Conservation (phyloP, 2,797 vertebrate species). For the Brachyrhaphis roseni region DNA sequence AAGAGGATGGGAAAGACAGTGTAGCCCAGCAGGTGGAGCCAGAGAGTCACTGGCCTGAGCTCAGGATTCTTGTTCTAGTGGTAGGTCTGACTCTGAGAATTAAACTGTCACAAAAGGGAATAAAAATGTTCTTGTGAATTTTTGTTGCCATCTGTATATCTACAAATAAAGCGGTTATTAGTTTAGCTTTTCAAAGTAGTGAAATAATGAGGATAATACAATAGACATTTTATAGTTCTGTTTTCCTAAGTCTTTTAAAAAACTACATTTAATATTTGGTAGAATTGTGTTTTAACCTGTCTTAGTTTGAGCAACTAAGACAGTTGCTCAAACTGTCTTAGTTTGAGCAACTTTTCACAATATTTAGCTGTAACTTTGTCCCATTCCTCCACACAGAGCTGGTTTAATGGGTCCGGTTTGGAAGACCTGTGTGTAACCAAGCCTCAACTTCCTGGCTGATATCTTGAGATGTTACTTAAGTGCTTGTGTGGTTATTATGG, state of each 20-base stretch:
- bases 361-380: neutral
- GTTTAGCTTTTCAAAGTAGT: neutral
- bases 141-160: neutral
- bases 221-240: neutral
- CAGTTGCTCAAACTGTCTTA: too few species aligned
- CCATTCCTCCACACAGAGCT: neutral
- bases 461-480: neutral
- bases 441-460: neutral
- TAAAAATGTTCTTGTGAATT: neutral
- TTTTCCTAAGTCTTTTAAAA: neutral
- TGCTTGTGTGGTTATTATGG: neutral
- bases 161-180: neutral
- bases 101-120: neutral
- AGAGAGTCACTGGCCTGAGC: constrained; percentile 91
- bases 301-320: too few species aligned
- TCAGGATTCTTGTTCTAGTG: constrained; percentile 91
- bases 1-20: constrained; percentile 90
- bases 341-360: neutral
- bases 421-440: neutral
- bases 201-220: neutral
- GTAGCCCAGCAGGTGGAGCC: constrained; percentile 89
- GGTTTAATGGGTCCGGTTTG: neutral
- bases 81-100: constrained; percentile 76
- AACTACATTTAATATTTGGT: neutral
- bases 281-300: neutral